Conservation (phyloP, 2,888 invertebrate species). For the Sarcophaga subvicina region DNA sequence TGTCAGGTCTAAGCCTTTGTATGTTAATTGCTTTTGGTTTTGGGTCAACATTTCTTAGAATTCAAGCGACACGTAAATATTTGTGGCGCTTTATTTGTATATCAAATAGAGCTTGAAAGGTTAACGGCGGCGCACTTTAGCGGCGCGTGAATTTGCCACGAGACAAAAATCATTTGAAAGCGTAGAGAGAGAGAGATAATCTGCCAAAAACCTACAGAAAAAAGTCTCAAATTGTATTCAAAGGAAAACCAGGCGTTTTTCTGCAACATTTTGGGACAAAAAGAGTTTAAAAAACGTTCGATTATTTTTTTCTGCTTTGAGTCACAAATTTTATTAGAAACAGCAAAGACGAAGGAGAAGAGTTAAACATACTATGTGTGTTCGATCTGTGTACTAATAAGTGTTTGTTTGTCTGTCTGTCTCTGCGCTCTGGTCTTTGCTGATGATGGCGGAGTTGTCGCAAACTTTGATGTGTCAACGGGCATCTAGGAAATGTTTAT, state of each 20-base stretch:
- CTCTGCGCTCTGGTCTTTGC: too few species aligned
- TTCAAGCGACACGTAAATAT: slow-evolving; percentile 52
- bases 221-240: slow-evolving; percentile 1
- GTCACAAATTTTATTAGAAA: background rate
- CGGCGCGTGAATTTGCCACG: slow-evolving; percentile 79
- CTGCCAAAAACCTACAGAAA: background rate
- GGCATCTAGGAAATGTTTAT: slow-evolving; percentile 82
- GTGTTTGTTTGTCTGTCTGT: background rate
- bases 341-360: background rate
- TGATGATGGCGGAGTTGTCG: slow-evolving; percentile 69
- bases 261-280: too few species aligned
- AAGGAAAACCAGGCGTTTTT: background rate
- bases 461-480: slow-evolving; percentile 81
- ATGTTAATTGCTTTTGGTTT: slow-evolving; percentile 13
- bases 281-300: too few species aligned
- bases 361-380: background rate
- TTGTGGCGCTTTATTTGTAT: slow-evolving; percentile 44
- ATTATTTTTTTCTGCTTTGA: too few species aligned
- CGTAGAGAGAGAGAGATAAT: slow-evolving; percentile 43
- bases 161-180: slow-evolving; percentile 72
- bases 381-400: background rate
- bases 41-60: slow-evolving; percentile 49
- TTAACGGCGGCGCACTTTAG: slow-evolving; percentile 43
- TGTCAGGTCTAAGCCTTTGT: background rate
- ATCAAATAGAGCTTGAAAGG: slow-evolving; percentile 31